Evolutionary conservation across 2,113 vertebrate species (phyloP).

Genomic region (Mixornis gularis): DNA sequence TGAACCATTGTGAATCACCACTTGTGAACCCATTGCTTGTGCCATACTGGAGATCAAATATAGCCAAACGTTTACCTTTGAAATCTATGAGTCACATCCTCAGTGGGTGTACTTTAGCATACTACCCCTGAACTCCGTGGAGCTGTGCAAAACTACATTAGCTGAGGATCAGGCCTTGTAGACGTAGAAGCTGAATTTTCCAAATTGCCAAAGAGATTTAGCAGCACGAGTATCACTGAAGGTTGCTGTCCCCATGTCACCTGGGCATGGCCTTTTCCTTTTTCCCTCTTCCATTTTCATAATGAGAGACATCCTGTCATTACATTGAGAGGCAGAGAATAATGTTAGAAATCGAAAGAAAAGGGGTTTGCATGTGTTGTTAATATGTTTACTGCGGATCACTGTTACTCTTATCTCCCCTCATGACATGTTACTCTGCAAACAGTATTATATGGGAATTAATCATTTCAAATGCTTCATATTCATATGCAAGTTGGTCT

Average conservation of each 20-base stretch:
- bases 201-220: neutral
- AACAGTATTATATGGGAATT: neutral
- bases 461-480: conserved; percentile 35
- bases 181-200: neutral
- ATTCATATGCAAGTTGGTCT: conserved; percentile 40
- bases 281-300: neutral
- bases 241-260: neutral
- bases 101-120: neutral
- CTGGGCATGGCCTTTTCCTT: neutral
- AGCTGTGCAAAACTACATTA: neutral
- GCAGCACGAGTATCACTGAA: neutral
- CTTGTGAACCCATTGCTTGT: neutral
- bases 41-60: neutral
- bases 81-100: neutral
- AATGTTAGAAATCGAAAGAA: neutral
- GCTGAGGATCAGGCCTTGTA: neutral
- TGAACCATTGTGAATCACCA: neutral
- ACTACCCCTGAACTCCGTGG: neutral
- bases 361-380: neutral
- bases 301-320: neutral
- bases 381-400: neutral
- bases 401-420: neutral
- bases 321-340: neutral
- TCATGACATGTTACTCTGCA: neutral
- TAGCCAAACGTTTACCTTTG: neutral